Evolutionary conservation across 2,888 invertebrate species (phyloP).

Genomic region (Diaprepes abbreviatus): DNA sequence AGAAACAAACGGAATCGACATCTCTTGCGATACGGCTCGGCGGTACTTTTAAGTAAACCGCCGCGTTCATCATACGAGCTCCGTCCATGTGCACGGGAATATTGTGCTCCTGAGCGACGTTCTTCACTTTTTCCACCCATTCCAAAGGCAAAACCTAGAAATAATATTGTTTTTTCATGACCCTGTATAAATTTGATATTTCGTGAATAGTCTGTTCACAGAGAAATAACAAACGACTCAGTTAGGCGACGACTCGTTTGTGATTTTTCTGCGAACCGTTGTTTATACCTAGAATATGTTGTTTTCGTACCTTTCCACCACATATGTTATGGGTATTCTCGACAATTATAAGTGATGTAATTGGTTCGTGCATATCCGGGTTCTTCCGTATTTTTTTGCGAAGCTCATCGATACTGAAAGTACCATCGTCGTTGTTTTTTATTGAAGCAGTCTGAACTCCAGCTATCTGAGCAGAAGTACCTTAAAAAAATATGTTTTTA

Average conservation of each 20-base stretch:
- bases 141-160: slow-evolving; percentile 83
- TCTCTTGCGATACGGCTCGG: slow-evolving; percentile 77
- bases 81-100: slow-evolving; percentile 93
- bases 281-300: too few species aligned
- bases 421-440: slow-evolving; percentile 85
- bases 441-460: slow-evolving; percentile 83
- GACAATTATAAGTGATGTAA: slow-evolving; percentile 83
- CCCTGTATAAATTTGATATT: too few species aligned
- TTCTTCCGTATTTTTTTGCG: slow-evolving; percentile 76
- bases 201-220: too few species aligned
- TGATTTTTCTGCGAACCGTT: too few species aligned
- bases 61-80: slow-evolving; percentile 92
- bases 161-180: too few species aligned
- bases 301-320: slow-evolving; percentile 79
- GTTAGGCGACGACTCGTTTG: too few species aligned
- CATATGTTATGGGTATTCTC: slow-evolving; percentile 95
- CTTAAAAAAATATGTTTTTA: too few species aligned
- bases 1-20: slow-evolving; percentile 87
- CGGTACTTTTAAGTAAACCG: slow-evolving; percentile 75
- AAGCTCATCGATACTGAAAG: slow-evolving; percentile 82
- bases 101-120: slow-evolving; percentile 74
- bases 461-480: slow-evolving; percentile 78
- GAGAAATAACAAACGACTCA: too few species aligned
- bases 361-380: slow-evolving; percentile 83
- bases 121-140: slow-evolving; percentile 81